phyloP scores from a whole-genome alignment of 2,888 invertebrate species.

The Drosophila macrospina region DNA sequence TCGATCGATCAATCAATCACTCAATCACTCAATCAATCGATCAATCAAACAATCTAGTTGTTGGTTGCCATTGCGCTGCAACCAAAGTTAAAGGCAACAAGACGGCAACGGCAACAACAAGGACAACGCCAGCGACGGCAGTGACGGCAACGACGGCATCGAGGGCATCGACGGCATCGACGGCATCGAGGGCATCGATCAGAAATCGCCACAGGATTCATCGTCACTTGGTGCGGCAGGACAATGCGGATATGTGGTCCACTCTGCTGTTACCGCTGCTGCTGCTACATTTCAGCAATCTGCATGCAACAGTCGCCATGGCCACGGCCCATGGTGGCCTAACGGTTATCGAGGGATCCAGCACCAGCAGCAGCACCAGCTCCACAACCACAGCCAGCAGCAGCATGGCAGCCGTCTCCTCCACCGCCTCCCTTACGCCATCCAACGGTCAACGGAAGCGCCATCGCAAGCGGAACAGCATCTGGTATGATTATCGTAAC shows the following conservation, averaged over 20 bases:
- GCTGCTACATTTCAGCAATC: constrained; percentile 44
- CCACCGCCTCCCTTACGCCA: neutral
- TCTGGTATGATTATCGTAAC: constrained; percentile 76
- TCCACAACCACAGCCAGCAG: constrained; percentile 8
- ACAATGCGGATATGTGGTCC: constrained; percentile 74
- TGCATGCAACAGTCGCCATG: constrained; percentile 44
- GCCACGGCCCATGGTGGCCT: constrained; percentile 61
- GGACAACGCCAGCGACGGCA: constrained; percentile 32
- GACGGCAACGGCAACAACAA: constrained; percentile 65
- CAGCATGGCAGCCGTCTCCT: neutral
- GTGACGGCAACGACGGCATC: constrained; percentile 3
- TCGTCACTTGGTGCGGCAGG: constrained; percentile 40
- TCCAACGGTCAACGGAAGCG: constrained; percentile 67
- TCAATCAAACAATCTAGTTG: constrained; percentile 40
- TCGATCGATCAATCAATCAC: neutral
- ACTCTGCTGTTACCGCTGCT: constrained; percentile 59
- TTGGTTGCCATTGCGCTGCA: constrained; percentile 80
- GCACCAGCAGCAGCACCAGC: constrained; percentile 35
- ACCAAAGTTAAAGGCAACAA: constrained; percentile 74
- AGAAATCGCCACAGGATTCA: constrained; percentile 10
- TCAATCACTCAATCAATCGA: neutral
- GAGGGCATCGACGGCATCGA: neutral
- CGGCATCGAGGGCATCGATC: neutral
- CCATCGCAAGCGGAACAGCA: constrained; percentile 82
- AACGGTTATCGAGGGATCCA: constrained; percentile 58